Percentiles rank a stretch among this genome's conserved stretches.
phyloP scores from a whole-genome alignment of 2,113 vertebrate genomes.

The Eretmochelys imbricata region DNA sequence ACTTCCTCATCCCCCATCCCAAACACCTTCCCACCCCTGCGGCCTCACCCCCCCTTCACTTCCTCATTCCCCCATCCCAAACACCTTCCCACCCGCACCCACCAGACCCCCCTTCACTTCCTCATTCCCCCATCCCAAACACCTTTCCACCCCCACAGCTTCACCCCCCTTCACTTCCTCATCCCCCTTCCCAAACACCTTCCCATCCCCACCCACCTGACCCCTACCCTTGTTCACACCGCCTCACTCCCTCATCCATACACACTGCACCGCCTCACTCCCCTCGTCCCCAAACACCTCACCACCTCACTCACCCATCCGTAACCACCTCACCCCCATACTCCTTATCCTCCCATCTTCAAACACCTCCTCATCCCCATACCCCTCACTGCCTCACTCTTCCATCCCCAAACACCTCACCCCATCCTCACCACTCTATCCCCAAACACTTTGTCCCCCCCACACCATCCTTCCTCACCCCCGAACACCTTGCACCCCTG shows the following conservation, averaged over 20 bases:
- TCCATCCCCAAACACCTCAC: background rate
- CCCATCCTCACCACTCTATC: background rate
- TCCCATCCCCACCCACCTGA: too few species aligned
- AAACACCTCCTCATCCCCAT: background rate
- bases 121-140: background rate
- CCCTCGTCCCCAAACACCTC: background rate
- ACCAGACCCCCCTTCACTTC: too few species aligned
- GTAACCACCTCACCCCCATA: background rate
- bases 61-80: background rate
- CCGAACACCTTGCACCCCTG: background rate
- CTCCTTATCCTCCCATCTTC: background rate
- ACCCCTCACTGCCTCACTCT: background rate
- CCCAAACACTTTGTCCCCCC: background rate
- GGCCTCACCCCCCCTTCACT: background rate
- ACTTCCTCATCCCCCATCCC: background rate
- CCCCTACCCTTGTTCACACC: background rate
- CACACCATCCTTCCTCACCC: background rate
- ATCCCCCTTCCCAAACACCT: background rate
- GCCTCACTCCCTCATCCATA: background rate
- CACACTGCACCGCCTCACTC: background rate
- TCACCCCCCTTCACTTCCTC: background rate
- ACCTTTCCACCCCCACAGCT: background rate
- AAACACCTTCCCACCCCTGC: background rate
- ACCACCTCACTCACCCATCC: background rate
- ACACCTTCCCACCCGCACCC: too few species aligned